Evolutionary conservation across 2,888 invertebrate genomes (phyloP).

Genomic region (Apamea sordens): DNA sequence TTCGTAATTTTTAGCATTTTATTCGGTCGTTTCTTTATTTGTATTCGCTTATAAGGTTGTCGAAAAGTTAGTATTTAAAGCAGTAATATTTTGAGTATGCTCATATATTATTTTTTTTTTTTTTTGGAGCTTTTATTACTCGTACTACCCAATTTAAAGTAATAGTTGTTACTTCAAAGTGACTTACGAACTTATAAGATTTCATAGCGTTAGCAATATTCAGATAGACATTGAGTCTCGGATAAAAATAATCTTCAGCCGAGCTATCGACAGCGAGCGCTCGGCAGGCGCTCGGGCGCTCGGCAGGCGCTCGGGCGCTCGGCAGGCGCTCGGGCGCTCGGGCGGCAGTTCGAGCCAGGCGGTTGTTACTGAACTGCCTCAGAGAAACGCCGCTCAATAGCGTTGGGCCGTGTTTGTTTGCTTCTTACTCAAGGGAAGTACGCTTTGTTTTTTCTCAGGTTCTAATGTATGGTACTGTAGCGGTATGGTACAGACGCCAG

Average conservation of each 20-base stretch:
- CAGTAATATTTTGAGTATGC: too few species aligned
- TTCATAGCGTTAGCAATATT: not conserved
- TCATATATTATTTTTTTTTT: too few species aligned
- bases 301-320: not conserved
- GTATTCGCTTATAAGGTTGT: too few species aligned
- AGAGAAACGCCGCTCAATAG: slow-evolving; percentile 4
- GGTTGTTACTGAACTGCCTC: not conserved
- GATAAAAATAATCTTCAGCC: not conserved
- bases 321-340: not conserved
- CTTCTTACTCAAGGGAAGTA: not conserved
- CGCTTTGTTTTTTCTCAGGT: not conserved
- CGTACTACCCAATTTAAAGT: too few species aligned
- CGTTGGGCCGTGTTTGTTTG: not conserved
- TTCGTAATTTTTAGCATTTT: too few species aligned
- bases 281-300: not conserved
- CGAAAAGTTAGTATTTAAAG: too few species aligned
- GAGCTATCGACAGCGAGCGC: not conserved
- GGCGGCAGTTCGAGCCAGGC: not conserved
- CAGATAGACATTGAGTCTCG: not conserved
- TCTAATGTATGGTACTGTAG: slow-evolving; percentile 2
- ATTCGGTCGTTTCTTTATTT: too few species aligned
- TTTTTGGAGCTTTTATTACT: too few species aligned
- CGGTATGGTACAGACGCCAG: too few species aligned
- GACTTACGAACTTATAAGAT: not conserved
- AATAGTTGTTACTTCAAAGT: not conserved